Evolutionary conservation across 2,797 vertebrate genomes (phyloP), one percentile per base, ranked within the genome.

Genomic region (Tinamus major): DNA sequence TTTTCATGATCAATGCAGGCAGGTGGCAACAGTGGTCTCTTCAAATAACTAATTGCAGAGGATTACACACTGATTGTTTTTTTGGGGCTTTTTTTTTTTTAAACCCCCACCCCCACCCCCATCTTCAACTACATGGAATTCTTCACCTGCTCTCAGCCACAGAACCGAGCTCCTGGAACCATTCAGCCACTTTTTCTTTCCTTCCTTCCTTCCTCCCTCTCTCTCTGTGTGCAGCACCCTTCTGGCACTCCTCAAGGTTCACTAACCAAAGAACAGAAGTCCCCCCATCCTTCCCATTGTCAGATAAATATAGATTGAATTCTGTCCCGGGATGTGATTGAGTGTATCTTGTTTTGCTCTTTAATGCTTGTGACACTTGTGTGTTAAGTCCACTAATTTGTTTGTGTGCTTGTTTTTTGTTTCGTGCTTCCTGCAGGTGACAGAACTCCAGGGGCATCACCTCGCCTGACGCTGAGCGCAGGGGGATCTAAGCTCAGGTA

Each of bases 1-100:
- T 89, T 92, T 95, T 89, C 75, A 64, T 81, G 89, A 96, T 96
- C 94, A 69, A 84, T 94, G 80, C 51, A 96, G 91, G 91, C 95
- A 97, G 92, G 86, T 96, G 88, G 92, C 74, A 95, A 92, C 79
- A 92, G 67, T 80, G 71, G 20, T 69, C 20, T 90, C 79, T 84
- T 94, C 95, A 96, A 92, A 86, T 91, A 95, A 96, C 84, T 96
- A 93, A 95, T 71, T 70, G 55, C 68, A 93, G 72, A 93, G 95
- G 91, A 96, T 95, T 68, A 51, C 42, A 88, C 79, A 97, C 94
- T 94, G 93, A 97, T 96, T 93, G 86, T 58, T 58, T 76, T 80
- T 67, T 35, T 1, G 5, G 35, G 35, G 41, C 4, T 15, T 42
- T 42, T 41, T 41, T 39, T 59, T 13, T 70, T 74, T 21, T 37